Conservation (phyloP, 2,797 vertebrate species). For the Linurgus olivaceus region DNA sequence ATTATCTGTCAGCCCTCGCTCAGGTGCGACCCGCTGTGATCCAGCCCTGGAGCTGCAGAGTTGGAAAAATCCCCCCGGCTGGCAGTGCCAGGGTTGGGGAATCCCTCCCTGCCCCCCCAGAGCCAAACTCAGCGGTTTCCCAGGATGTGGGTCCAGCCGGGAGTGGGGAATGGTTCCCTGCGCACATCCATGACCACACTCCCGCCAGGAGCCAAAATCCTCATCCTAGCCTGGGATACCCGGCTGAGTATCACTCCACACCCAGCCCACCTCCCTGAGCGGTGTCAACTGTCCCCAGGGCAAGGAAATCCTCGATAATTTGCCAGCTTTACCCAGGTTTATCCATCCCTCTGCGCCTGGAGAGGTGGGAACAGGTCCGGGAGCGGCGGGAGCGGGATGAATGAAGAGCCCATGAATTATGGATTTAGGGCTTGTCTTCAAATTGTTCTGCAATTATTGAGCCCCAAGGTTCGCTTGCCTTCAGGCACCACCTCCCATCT, state of each 20-base stretch:
- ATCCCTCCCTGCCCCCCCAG: background rate
- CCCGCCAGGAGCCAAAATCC: background rate
- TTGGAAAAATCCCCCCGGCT: background rate
- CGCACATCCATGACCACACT: background rate
- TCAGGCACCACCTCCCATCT: conserved; percentile 6
- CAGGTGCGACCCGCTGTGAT: rapidly evolving
- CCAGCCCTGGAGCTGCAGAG: rapidly evolving
- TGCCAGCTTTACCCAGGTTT: background rate
- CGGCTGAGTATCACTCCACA: background rate
- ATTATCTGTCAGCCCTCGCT: background rate
- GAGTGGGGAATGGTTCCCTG: rapidly evolving
- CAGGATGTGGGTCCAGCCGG: background rate
- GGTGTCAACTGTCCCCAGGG: background rate
- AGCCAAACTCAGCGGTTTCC: background rate
- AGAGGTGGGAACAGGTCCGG: background rate
- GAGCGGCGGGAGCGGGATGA: background rate
- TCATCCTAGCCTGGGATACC: background rate
- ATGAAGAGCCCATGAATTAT: conserved; percentile 51
- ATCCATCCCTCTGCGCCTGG: rapidly evolving
- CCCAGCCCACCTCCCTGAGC: background rate
- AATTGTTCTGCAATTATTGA: conserved; percentile 66
- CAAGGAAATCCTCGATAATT: background rate
- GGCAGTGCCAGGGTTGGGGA: background rate
- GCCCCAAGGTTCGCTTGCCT: conserved; percentile 30
- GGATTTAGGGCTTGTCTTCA: conserved; percentile 55